These are phyloP conservation scores for Galerucella nymphaeae DNA, from an alignment of 2,888 invertebrate genomes.

Conservation along the genomic window DNA sequence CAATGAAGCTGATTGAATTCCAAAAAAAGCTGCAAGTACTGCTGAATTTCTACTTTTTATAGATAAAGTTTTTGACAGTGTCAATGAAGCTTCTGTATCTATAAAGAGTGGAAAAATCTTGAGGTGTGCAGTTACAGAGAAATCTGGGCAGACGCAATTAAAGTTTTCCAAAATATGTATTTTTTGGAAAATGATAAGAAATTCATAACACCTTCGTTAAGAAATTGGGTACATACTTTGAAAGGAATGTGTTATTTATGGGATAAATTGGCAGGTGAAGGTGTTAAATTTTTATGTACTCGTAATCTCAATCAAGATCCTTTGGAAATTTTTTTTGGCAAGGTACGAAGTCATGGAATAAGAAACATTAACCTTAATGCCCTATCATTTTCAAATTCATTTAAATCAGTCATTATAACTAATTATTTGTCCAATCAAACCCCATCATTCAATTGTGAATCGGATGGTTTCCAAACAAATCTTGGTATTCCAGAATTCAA, in stretches of 20 bases:
- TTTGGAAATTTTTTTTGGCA: not conserved
- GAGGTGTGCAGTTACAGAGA: too few species aligned
- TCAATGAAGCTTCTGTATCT: too few species aligned
- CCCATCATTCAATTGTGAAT: not conserved
- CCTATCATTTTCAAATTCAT: not conserved
- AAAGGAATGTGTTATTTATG: not conserved
- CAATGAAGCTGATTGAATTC: not conserved
- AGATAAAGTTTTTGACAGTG: not conserved
- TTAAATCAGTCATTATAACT: not conserved
- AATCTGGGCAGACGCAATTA: too few species aligned
- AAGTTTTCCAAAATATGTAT: slow-evolving; percentile 3
- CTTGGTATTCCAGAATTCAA: too few species aligned
- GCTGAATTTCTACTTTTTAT: not conserved
- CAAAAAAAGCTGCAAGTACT: not conserved
- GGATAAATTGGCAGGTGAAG: not conserved
- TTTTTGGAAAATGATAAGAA: not conserved
- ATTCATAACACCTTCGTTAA: not conserved
- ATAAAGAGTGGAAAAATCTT: too few species aligned
- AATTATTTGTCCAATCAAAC: not conserved
- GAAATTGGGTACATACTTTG: slow-evolving; percentile 3
- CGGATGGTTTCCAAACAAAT: too few species aligned
- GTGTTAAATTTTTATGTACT: not conserved
- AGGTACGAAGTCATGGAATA: not conserved
- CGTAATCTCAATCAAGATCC: slow-evolving; percentile 2
- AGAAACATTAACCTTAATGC: not conserved